phyloP scores from a whole-genome alignment of 2,797 vertebrate species.

The Myotis planiceps region DNA sequence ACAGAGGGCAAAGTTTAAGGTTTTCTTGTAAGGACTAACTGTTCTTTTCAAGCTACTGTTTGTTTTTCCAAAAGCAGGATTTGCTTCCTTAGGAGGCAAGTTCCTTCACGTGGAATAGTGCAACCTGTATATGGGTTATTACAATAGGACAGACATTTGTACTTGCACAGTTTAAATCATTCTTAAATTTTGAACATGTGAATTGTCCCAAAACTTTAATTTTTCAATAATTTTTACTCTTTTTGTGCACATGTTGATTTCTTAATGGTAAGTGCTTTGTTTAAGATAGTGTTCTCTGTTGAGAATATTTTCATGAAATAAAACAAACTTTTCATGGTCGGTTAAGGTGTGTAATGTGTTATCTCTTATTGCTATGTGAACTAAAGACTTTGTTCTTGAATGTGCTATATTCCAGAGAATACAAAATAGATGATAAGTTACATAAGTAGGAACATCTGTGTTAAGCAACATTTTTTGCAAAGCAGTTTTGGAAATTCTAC shows the following conservation, averaged over 20 bases:
- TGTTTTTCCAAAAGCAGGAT: constrained; percentile 86
- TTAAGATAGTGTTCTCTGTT: constrained; percentile 90
- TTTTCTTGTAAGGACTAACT: constrained; percentile 85
- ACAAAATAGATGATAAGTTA: background rate
- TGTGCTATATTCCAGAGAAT: constrained; percentile 11
- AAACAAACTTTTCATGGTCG: constrained; percentile 87
- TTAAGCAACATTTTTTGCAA: background rate
- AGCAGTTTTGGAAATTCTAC: background rate
- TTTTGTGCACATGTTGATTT: constrained; percentile 93
- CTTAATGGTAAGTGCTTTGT: constrained; percentile 93
- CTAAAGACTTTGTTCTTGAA: constrained; percentile 38
- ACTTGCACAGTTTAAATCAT: constrained; percentile 85
- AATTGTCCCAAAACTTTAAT: constrained; percentile 88
- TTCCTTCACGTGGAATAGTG: constrained; percentile 84
- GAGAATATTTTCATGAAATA: constrained; percentile 97
- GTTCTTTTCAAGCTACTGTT: constrained; percentile 87
- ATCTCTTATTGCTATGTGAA: constrained; percentile 76
- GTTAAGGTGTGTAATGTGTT: constrained; percentile 72
- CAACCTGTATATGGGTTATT: constrained; percentile 83
- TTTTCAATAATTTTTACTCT: constrained; percentile 90
- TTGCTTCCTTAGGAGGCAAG: constrained; percentile 85
- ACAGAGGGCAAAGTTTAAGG: constrained; percentile 84
- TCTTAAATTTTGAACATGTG: constrained; percentile 85
- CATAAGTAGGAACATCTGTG: background rate
- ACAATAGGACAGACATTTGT: constrained; percentile 85